These are phyloP conservation scores for Pseudochirops cupreus DNA, from an alignment of 2,797 vertebrate species.

Conservation along the genomic window DNA sequence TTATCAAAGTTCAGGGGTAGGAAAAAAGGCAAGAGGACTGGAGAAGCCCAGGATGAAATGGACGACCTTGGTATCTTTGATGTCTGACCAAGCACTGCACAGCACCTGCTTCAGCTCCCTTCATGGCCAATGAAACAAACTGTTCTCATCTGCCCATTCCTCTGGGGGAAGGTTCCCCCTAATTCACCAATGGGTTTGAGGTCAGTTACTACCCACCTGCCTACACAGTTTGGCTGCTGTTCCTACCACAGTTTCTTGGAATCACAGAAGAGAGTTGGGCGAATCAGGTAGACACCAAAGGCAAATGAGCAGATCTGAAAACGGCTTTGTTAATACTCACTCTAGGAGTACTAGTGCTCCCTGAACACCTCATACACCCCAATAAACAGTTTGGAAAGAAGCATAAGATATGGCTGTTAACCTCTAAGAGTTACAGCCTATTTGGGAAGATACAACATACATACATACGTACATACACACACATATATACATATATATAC, in stretches of 20 bases:
- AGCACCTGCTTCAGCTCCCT: background rate
- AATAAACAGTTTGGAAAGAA: background rate
- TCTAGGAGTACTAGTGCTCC: background rate
- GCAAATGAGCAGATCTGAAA: background rate
- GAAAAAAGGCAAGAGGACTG: background rate
- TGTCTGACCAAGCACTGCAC: background rate
- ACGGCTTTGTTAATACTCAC: background rate
- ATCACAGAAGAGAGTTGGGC: background rate
- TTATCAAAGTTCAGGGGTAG: background rate
- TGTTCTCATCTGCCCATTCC: too few relatives aligned
- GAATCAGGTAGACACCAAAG: background rate
- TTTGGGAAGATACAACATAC: background rate
- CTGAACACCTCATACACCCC: background rate
- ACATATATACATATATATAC: too few relatives aligned
- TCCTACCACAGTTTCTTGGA: background rate
- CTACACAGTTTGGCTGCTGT: background rate
- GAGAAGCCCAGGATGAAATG: background rate
- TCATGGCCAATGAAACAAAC: background rate
- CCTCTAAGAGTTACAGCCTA: background rate
- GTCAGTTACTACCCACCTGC: background rate
- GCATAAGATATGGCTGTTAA: background rate
- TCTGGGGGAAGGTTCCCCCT: accelerated
- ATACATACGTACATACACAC: background rate
- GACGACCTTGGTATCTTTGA: background rate
- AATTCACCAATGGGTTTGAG: background rate